phyloP scores from a whole-genome alignment of 2,888 invertebrate species.

The Synanthedon tipuliformis region DNA sequence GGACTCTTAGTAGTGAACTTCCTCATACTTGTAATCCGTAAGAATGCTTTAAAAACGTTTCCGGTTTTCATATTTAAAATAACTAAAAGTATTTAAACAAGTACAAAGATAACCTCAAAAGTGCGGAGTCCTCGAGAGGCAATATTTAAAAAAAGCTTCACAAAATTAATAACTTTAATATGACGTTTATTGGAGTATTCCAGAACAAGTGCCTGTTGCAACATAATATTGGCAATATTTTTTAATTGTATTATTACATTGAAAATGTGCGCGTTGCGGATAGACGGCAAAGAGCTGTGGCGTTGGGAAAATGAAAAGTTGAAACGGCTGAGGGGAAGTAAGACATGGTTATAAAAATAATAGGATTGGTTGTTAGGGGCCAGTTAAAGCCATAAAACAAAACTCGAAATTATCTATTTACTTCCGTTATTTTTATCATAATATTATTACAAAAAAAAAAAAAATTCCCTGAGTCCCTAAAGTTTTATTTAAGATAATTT shows the following conservation, averaged over 20 bases:
- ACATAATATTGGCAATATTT: constrained; percentile 69
- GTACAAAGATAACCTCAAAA: constrained; percentile 45
- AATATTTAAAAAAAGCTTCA: constrained; percentile 49
- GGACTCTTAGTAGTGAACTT: constrained; percentile 39
- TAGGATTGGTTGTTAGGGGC: no score
- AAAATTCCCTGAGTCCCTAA: no score
- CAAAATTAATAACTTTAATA: constrained; percentile 58
- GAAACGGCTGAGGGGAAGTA: no score
- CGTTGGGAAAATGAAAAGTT: background rate
- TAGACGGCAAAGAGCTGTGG: constrained; percentile 4
- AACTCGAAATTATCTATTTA: no score
- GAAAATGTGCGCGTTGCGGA: constrained; percentile 42
- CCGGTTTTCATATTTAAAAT: constrained; percentile 34
- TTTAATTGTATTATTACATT: constrained; percentile 59
- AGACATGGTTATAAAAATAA: no score
- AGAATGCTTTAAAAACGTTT: constrained; percentile 36
- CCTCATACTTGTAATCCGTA: constrained; percentile 37
- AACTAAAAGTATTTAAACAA: constrained; percentile 38
- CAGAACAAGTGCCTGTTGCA: constrained; percentile 68
- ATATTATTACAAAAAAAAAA: no score
- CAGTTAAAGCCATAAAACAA: no score
- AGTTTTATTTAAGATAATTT: no score
- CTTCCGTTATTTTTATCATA: no score
- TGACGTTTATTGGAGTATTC: constrained; percentile 69
- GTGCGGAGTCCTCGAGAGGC: constrained; percentile 53